Percentiles rank a stretch among this genome's conserved stretches.
phyloP scores from a whole-genome alignment of 2,797 vertebrate species.

The Apogon talboti region DNA sequence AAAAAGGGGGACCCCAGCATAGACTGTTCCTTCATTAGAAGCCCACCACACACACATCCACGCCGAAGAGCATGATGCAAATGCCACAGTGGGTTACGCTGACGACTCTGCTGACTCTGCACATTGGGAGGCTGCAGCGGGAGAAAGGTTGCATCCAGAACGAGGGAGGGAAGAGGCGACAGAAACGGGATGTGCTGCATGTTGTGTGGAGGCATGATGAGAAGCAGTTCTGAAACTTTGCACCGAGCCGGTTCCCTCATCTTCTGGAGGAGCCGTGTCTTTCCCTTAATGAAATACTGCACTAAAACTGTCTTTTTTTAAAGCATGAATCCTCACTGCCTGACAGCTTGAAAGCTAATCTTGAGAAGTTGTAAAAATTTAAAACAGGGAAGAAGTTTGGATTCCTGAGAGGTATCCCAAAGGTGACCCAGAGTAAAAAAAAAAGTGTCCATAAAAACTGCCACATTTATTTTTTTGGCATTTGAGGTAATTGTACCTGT shows the following conservation, averaged over 20 bases:
- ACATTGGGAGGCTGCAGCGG: constrained; percentile 70
- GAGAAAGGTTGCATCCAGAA: constrained; percentile 63
- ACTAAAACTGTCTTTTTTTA: not conserved
- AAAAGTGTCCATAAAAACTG: too few relatives aligned
- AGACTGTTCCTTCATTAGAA: constrained; percentile 80
- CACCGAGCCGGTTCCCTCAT: constrained; percentile 5
- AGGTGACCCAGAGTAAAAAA: not conserved
- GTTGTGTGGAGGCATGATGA: constrained; percentile 1
- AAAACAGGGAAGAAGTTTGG: not conserved
- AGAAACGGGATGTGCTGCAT: constrained; percentile 9
- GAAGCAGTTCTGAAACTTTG: constrained; percentile 22
- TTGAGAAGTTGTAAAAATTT: not conserved
- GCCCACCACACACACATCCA: constrained; percentile 35
- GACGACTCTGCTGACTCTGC: constrained; percentile 82
- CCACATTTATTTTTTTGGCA: too few relatives aligned
- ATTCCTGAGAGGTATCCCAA: not conserved
- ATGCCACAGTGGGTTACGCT: constrained; percentile 76
- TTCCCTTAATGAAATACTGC: not conserved
- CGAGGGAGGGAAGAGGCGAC: constrained; percentile 24
- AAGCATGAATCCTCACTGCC: constrained; percentile 1
- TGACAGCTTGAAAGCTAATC: not conserved
- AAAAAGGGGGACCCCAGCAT: constrained; percentile 61
- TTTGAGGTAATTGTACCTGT: too few relatives aligned
- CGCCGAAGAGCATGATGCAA: constrained; percentile 69
- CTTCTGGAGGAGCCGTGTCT: not conserved